Base-by-base conservation (phyloP, 2,113 vertebrate species). In the Mola mola region DNA sequence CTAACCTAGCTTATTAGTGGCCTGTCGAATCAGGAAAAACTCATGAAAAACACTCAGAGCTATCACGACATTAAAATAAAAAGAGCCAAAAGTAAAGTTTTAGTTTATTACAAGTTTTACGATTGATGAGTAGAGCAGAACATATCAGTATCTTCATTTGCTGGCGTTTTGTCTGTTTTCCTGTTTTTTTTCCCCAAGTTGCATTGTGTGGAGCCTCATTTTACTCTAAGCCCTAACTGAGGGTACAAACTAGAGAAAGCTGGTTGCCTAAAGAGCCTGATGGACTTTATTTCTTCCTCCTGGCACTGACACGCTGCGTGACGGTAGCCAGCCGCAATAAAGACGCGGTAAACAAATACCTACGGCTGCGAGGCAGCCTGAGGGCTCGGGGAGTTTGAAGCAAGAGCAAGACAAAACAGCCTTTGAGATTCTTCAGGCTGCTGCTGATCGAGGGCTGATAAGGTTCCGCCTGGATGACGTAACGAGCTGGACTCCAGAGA, bases 331-430 rank as follows among this genome's bases (percentile, higher is more conserved):
- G 57, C 75, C 52, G 20, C 25, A 76, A 87, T 87, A 85, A 90
- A 91, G 74, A 84, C 78, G 75, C 12, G 81, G 90, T 91, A 90
- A 92, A 90, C 90, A 92, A 91, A 92, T 90, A 85, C 88, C 78
- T 78, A 25, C 15, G 69, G 63, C 81, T 87, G 83, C 70, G 85
- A 78, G 72, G 66, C 79, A 79, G 86, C 85, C 88, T 84, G 53
- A 25, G 74, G 86, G 90, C 79, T 82, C 85, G 87, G 72, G 62
- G 84, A 87, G 87, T 90, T 91, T 85, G 84, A 80, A 82, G 83
- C 73, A 69, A 72, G 66, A 68, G 51, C 82, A 87, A 93, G 92
- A 93, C 92, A 93, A 93, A 93, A 92, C 90, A 93, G 78, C 79
- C 86, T 92, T 92, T 92, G 89, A 92, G 87, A 91, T 80, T 87